Evolutionary conservation across 2,888 invertebrate species (phyloP).

Genomic region (Lathronympha strigana): DNA sequence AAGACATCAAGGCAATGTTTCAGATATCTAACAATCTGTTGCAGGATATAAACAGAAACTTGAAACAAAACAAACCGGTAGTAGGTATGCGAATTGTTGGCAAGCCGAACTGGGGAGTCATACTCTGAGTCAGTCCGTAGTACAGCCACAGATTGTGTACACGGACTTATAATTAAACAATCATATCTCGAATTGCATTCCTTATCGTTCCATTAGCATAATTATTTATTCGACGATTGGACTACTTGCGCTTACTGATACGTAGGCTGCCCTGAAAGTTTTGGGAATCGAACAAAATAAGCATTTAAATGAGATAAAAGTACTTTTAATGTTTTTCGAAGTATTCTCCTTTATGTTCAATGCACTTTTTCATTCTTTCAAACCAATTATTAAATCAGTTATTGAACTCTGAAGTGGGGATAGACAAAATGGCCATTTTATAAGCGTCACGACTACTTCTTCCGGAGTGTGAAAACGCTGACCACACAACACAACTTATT

Average conservation of each 20-base stretch:
- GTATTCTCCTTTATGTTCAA: too few relatives aligned
- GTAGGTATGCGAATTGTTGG: constrained; percentile 42
- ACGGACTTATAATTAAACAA: constrained; percentile 34
- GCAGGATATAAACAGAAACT: constrained; percentile 17
- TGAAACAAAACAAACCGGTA: constrained; percentile 38
- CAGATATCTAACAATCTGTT: constrained; percentile 15
- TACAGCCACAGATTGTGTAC: constrained; percentile 38
- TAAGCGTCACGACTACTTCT: too few relatives aligned
- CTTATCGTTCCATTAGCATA: constrained; percentile 29
- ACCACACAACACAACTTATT: too few relatives aligned
- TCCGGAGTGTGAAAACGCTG: too few relatives aligned
- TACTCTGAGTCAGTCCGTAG: constrained; percentile 33
- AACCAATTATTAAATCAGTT: too few relatives aligned
- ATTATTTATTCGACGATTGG: constrained; percentile 20
- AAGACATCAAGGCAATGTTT: constrained; percentile 19
- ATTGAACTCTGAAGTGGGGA: too few relatives aligned
- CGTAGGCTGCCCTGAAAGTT: too few relatives aligned
- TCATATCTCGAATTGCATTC: constrained; percentile 37
- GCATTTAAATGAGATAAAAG: too few relatives aligned
- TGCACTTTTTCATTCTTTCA: too few relatives aligned
- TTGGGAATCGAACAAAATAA: too few relatives aligned
- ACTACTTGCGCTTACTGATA: constrained; percentile 13
- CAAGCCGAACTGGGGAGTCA: constrained; percentile 40
- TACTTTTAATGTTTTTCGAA: too few relatives aligned
- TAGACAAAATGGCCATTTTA: too few relatives aligned